Evolutionary conservation across 1,140 invertebrate genomes (phyloP).

Genomic region (Sycobia sp.): DNA sequence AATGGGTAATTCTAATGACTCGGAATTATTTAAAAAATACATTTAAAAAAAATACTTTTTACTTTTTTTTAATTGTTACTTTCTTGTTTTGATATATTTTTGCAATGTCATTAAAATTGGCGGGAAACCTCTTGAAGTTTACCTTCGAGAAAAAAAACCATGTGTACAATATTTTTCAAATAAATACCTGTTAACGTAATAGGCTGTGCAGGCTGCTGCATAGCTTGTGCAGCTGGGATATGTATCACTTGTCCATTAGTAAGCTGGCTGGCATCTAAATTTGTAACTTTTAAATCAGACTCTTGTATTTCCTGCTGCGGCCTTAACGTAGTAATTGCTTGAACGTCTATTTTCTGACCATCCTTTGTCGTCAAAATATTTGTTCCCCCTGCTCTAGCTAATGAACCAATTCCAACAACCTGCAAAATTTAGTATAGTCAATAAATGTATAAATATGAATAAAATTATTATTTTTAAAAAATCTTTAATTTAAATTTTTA

Average conservation of each 20-base stretch:
- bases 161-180: neutral
- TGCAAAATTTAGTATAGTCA: slow-evolving; percentile 31
- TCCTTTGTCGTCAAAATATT: slow-evolving; percentile 57
- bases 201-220: slow-evolving; percentile 59
- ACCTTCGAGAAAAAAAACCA: too few relatives aligned
- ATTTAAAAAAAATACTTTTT: too few relatives aligned
- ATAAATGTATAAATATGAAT: neutral
- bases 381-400: slow-evolving; percentile 46
- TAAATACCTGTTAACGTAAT: slow-evolving; percentile 65
- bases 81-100: too few relatives aligned
- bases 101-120: too few relatives aligned
- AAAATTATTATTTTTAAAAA: neutral
- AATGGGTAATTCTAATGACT: too few relatives aligned
- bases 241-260: slow-evolving; percentile 59
- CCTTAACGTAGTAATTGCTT: slow-evolving; percentile 51
- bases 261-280: slow-evolving; percentile 57
- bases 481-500: too few relatives aligned
- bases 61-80: too few relatives aligned
- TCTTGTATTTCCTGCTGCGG: slow-evolving; percentile 48
- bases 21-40: too few relatives aligned
- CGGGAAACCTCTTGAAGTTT: too few relatives aligned
- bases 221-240: slow-evolving; percentile 53
- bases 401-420: slow-evolving; percentile 56
- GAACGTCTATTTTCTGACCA: slow-evolving; percentile 58
- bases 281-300: slow-evolving; percentile 56